Evolutionary conservation across 2,888 invertebrate species (phyloP).

Genomic region (Drosophila quinaria): DNA sequence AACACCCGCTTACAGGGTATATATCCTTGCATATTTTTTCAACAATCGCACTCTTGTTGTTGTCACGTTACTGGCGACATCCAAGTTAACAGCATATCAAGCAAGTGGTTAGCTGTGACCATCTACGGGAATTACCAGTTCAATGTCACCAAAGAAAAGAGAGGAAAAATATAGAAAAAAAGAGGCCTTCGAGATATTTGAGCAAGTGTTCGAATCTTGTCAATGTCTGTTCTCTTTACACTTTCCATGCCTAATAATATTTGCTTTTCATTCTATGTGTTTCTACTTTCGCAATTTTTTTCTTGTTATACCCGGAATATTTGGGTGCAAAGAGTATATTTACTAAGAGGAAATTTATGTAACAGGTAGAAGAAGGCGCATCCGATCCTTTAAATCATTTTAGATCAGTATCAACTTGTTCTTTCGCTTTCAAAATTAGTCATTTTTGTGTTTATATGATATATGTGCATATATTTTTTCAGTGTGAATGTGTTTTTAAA

Average conservation of each 20-base stretch:
- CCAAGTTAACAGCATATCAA: slow-evolving; percentile 63
- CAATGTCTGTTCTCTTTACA: slow-evolving; percentile 27
- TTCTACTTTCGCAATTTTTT: neutral
- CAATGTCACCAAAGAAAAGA: slow-evolving; percentile 42
- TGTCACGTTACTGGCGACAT: slow-evolving; percentile 29
- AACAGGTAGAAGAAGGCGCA: no score
- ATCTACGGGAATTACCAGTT: slow-evolving; percentile 46
- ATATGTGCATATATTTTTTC: neutral
- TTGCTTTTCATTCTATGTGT: slow-evolving; percentile 62
- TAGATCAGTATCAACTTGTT: no score
- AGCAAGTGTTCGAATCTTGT: slow-evolving; percentile 61
- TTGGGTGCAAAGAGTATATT: neutral
- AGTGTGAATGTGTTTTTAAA: no score
- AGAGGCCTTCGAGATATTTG: slow-evolving; percentile 57
- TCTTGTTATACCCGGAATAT: neutral
- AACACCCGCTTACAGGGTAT: slow-evolving; percentile 8
- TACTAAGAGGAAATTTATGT: neutral
- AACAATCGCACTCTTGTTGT: neutral
- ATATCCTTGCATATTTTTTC: neutral
- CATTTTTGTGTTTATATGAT: neutral
- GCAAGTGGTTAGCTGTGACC: slow-evolving; percentile 62
- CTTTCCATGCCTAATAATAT: slow-evolving; percentile 61
- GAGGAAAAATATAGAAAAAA: neutral
- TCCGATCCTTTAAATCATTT: no score
- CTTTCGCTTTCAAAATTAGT: no score